Evolutionary conservation across 30 jellyfish, hydroid and myxozoan genomes (phyloP).

Genomic region (Catostylus mosaicus): DNA sequence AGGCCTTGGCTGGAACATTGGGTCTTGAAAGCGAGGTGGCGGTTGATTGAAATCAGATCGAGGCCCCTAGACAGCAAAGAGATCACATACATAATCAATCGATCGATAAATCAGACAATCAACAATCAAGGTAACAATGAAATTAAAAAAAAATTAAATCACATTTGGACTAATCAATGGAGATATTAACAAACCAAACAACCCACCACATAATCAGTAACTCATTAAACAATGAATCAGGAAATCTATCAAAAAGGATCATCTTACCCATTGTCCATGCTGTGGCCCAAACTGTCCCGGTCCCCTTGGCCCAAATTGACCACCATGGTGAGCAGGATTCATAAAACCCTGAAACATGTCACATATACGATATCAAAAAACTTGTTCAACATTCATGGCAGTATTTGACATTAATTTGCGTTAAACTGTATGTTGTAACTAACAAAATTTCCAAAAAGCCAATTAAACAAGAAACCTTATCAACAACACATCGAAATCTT

Average conservation of each 20-base stretch:
- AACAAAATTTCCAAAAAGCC: no score
- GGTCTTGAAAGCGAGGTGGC: conserved; percentile 76
- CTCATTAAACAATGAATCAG: not conserved
- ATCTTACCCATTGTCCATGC: conserved; percentile 66
- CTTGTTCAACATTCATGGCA: no score
- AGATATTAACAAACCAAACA: no score
- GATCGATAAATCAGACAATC: not conserved
- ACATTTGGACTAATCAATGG: no score
- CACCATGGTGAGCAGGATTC: conserved; percentile 39
- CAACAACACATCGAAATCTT: no score
- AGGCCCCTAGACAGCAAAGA: conserved; percentile 14
- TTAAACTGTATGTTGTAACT: no score
- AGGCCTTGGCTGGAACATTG: conserved; percentile 70
- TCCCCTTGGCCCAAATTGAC: conserved; percentile 42
- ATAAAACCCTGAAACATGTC: conserved; percentile 33
- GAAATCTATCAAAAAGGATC: not conserved
- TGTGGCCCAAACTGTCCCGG: conserved; percentile 42
- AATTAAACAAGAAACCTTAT: no score
- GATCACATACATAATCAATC: not conserved
- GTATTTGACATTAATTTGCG: no score
- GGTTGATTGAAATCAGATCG: conserved; percentile 78
- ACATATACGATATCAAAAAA: no score
- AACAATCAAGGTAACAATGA: no score
- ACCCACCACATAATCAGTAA: not conserved
- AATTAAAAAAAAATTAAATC: no score